A percentile compares a stretch with the other conserved stretches of the same genome.
phyloP scores from a whole-genome alignment of 1,140 invertebrate species.

The Ditylenchus dipsaci region DNA sequence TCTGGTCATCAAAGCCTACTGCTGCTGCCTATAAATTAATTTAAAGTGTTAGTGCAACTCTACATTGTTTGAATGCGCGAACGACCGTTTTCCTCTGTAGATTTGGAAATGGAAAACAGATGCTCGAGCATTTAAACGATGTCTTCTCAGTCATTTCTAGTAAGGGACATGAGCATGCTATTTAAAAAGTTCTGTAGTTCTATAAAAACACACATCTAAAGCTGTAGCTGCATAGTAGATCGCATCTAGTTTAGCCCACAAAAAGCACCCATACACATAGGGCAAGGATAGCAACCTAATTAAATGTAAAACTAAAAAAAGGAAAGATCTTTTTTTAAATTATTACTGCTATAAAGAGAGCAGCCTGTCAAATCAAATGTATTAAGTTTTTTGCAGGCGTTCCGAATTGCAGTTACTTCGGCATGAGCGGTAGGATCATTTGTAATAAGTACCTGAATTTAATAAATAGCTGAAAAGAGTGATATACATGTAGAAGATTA shows the following conservation, averaged over 20 bases:
- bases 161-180: constrained; percentile 3
- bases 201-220: constrained; percentile 37
- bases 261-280: constrained; percentile 48
- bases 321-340: too few species aligned
- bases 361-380: constrained; percentile 49
- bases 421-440: constrained; percentile 57
- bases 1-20: constrained; percentile 49
- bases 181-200: neutral
- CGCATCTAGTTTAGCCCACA: constrained; percentile 51
- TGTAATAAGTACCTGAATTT: constrained; percentile 45
- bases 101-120: too few species aligned
- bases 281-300: constrained; percentile 54
- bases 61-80: neutral
- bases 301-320: too few species aligned
- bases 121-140: too few species aligned
- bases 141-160: too few species aligned
- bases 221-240: constrained; percentile 55
- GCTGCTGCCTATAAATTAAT: constrained; percentile 33
- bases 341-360: constrained; percentile 44
- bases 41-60: constrained; percentile 10
- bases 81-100: too few species aligned
- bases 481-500: too few species aligned
- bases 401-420: constrained; percentile 55
- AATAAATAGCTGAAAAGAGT: too few species aligned
- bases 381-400: constrained; percentile 42